Percentiles rank a stretch among this genome's conserved stretches.
Evolutionary conservation across 2,797 vertebrate species (phyloP).

Genomic region (Triplophysa yarkandensis): DNA sequence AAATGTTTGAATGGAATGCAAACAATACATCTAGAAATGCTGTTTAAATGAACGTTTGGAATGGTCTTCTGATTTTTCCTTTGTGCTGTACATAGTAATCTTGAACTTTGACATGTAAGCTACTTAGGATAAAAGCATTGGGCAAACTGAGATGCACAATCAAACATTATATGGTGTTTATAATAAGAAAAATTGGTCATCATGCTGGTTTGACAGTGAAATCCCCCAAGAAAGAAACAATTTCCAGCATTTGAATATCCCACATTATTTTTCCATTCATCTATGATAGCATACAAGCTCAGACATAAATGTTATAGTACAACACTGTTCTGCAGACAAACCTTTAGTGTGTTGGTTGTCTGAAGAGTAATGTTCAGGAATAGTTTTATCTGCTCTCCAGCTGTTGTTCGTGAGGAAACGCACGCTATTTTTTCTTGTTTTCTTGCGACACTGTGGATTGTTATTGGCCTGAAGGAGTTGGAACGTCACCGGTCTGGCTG

Average conservation of each 20-base stretch:
- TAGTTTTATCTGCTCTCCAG: slow-evolving; percentile 12
- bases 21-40: no score
- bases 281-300: not conserved
- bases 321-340: not conserved
- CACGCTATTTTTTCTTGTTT: slow-evolving; percentile 29
- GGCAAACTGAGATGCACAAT: not conserved
- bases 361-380: not conserved
- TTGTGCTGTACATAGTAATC: no score
- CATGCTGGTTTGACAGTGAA: slow-evolving; percentile 13
- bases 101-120: no score
- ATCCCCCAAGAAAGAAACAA: slow-evolving; percentile 1
- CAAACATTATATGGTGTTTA: slow-evolving; percentile 4
- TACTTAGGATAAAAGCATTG: not conserved
- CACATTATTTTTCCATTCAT: slow-evolving; percentile 2
- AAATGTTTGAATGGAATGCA: no score
- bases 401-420: slow-evolving; percentile 29
- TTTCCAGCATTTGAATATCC: not conserved
- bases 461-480: slow-evolving; percentile 6
- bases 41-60: no score
- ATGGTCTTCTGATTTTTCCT: no score
- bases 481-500: not conserved
- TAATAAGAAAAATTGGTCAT: not conserved
- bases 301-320: not conserved
- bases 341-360: slow-evolving; percentile 7
- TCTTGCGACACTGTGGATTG: not conserved